Conservation (phyloP, 2,797 vertebrate genomes). For the Okamejei kenojei region DNA sequence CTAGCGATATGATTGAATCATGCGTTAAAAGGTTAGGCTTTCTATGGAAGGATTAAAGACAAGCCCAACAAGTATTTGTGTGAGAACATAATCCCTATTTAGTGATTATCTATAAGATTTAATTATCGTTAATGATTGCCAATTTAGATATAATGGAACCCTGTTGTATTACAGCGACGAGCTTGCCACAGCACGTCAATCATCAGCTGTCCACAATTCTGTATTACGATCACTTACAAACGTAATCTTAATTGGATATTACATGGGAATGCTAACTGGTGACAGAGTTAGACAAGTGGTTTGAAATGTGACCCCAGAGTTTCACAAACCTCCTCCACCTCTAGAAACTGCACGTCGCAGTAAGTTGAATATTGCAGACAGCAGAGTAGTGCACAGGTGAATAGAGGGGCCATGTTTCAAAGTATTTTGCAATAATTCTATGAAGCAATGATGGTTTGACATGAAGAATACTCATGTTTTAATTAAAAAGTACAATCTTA, state of each 20-base stretch:
- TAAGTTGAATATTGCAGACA: background rate
- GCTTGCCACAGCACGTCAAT: constrained; percentile 17
- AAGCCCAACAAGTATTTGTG: constrained; percentile 24
- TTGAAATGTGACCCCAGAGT: background rate
- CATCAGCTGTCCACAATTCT: background rate
- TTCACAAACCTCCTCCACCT: background rate
- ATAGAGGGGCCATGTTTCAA: background rate
- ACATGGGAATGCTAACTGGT: constrained; percentile 7
- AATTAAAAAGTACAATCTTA: background rate
- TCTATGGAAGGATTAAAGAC: background rate
- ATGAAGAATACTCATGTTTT: background rate
- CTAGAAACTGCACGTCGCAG: background rate
- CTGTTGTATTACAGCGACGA: constrained; percentile 2
- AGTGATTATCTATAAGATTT: constrained; percentile 37
- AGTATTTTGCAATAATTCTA: background rate
- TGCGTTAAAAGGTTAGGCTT: constrained; percentile 81
- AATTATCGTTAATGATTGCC: constrained; percentile 25
- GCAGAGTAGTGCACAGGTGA: background rate
- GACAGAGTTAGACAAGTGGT: background rate
- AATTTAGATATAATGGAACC: constrained; percentile 23
- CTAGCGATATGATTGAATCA: constrained; percentile 97
- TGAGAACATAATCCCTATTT: constrained; percentile 35
- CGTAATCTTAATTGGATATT: constrained; percentile 23
- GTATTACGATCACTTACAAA: background rate
- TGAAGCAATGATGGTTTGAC: background rate